Evolutionary conservation across 2,888 invertebrate species (phyloP), one percentile per base, ranked within the genome.

Genomic region (Spisula subtruncata): DNA sequence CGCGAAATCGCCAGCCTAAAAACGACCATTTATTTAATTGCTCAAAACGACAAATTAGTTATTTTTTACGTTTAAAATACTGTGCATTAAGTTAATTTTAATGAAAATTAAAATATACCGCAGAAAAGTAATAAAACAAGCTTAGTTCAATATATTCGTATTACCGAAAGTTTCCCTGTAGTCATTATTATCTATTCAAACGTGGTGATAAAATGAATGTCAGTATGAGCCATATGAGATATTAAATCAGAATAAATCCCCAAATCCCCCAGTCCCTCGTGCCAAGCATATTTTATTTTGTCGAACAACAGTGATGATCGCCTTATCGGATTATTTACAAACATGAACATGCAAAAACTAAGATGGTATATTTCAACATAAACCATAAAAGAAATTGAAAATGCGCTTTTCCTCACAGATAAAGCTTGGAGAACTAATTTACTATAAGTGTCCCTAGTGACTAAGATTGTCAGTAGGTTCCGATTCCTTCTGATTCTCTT

Each of bases 311-410:
- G 16, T 32, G n/a, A 12, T 32, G 18, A 32, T 75, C 32, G 35
- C 75, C 75, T 75, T 75, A 75, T 75, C 75, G 2, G 35, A 75
- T 75, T 32, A 75, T 32, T 32, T 16, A 75, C 35, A 8, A 18
- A 35, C 25, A 35, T 35, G 18, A 35, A 16, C 32, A 18, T 35
- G n/a, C 75, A 75, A 32, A 75, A 35, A 25, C 1, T 75, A 75
- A 32, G 32, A 18, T 75, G 29, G 32, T 32, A 32, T 75, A 32
- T 75, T 35, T 35, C 75, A 18, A 35, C 75, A 32, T 35, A 35
- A 35, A 75, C 75, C 35, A 35, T 75, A 75, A 75, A 6, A 35
- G 75, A 18, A 75, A 75, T 75, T 75, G 75, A 75, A 75, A 75
- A 75, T 75, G 75, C 75, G 75, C 35, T 75, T 32, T 25, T 18